Base-by-base conservation (phyloP, 2,888 invertebrate genomes). In the Amitus sp. region DNA sequence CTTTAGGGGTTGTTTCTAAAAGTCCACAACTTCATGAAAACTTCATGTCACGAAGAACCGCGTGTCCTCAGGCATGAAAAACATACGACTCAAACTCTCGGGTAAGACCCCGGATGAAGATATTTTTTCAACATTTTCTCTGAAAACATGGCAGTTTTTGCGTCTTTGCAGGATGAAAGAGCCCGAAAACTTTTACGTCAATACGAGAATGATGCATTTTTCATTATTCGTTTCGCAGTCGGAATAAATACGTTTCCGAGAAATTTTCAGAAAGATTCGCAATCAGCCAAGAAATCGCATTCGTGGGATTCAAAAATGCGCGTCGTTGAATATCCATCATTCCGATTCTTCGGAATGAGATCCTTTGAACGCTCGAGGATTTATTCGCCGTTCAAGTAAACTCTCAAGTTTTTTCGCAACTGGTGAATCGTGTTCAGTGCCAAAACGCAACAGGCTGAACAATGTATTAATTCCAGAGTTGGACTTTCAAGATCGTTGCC, bases 381-480 rank as follows among this genome's bases (percentile, higher is more conserved):
- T 43, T 34, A 34, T 37, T 48, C 45, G 55, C 37, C 15, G 27
- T 45, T 23, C 27, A 23, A 27, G 28, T 15, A 45, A 34, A 30
- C 28, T 46, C 18, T 37, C 15, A 48, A 58, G 43, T 53, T 59
- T 52, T 28, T 52, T 37, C 10, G 23, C 47, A 18, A 59, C 28
- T 59, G 28, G 49, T 46, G 47, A 59, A 53, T 50, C 30, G 45
- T 39, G 47, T 47, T 39, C 50, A 3, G 47, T 61, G 61, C 61
- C 61, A 61, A 61, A 61, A 61, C 23, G 61, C 61, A 61, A 61
- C 61, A 61, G 61, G 61, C 61, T 28, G 47, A 51, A 61, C 51
- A 50, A 55, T 56, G 55, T 42, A 19, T 48, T 56, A 13, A 39
- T 51, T 43, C 27, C 23, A 19, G 37, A 39, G 28, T 28, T 6